Base-by-base conservation (phyloP, 92 coral and sea anemone genomes). In the Pocillopora grandis region DNA sequence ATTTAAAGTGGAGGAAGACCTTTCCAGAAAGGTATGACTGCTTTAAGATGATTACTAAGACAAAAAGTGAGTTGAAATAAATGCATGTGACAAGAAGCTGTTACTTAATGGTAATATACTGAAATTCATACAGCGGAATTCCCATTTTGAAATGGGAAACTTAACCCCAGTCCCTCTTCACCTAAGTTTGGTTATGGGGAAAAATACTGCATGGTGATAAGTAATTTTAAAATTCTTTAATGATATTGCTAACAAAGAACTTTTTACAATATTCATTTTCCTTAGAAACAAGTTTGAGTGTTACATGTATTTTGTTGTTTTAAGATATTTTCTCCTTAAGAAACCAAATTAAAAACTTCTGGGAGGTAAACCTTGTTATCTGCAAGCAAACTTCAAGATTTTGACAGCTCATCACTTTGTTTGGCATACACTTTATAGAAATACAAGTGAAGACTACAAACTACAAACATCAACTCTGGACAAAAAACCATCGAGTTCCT, bases 1-100 rank as follows among this genome's bases (percentile, higher is more conserved):
- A 35, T 62, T 72, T 74, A 58, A 42, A 37, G 71, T 72, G 71
- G 87, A 66, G 74, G 59, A 64, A 68, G 68, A 61, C 64, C 60
- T 60, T 18, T 37, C n/a, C 55, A 36, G 37, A n/a, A 57, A 4
- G 60, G 9, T 21, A 23, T 66, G n/a, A 18, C 71, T 12, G 71
- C n/a, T 9, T 21, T 21, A 66, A 66, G 21, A 66, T 66, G 71
- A 66, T 18, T 66, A 66, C n/a, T 9, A 7, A 2, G n/a, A 23
- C 21, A 66, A 66, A 66, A 66, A 1, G 8, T 66, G 1, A 66
- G 23, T 18, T 66, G 14, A 66, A 66, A 66, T 27, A 66, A 66
- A 66, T 18, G 33, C 8, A 23, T 66, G 71, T 66, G 71, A 66
- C 17, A 66, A 66, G 8, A 66, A 66, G 71, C 71, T 12, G 71